These are phyloP conservation scores for Allacma fusca DNA, from an alignment of 2,888 invertebrate genomes.

Conservation along the genomic window DNA sequence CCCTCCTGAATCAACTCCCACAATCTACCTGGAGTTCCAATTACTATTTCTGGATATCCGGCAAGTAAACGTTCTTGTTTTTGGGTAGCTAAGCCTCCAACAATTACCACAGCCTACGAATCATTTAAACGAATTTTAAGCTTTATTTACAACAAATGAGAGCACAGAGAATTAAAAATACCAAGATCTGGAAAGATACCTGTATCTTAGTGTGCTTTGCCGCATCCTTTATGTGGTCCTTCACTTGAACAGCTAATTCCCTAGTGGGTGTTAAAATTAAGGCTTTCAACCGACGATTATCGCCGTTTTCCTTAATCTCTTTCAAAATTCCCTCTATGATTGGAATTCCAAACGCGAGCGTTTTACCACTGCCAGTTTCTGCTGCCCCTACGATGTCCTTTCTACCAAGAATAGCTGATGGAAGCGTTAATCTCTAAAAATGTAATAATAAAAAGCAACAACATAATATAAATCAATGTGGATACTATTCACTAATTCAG, in stretches of 20 bases:
- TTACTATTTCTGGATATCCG: constrained; percentile 88
- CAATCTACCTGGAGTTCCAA: constrained; percentile 95
- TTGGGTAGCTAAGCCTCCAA: constrained; percentile 93
- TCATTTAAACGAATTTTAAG: constrained; percentile 10
- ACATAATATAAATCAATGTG: background rate
- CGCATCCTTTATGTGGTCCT: constrained; percentile 79
- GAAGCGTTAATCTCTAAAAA: constrained; percentile 73
- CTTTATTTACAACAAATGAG: background rate
- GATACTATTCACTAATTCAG: no score
- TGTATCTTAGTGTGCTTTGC: constrained; percentile 81
- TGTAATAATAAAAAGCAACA: background rate
- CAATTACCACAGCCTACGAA: constrained; percentile 77
- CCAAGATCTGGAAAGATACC: constrained; percentile 63
- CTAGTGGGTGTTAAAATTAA: constrained; percentile 94
- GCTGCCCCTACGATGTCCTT: constrained; percentile 97
- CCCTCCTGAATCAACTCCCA: constrained; percentile 91
- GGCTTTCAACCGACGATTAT: constrained; percentile 73
- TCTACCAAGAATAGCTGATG: constrained; percentile 84
- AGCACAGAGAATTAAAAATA: background rate
- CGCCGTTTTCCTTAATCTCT: constrained; percentile 63
- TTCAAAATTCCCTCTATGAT: constrained; percentile 85
- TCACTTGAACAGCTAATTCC: constrained; percentile 94
- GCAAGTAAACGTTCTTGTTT: constrained; percentile 90
- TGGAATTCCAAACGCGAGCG: constrained; percentile 95
- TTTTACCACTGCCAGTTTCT: constrained; percentile 99